Evolutionary conservation across 2,797 vertebrate genomes (phyloP).

Genomic region (Gobionotothen gibberifrons): DNA sequence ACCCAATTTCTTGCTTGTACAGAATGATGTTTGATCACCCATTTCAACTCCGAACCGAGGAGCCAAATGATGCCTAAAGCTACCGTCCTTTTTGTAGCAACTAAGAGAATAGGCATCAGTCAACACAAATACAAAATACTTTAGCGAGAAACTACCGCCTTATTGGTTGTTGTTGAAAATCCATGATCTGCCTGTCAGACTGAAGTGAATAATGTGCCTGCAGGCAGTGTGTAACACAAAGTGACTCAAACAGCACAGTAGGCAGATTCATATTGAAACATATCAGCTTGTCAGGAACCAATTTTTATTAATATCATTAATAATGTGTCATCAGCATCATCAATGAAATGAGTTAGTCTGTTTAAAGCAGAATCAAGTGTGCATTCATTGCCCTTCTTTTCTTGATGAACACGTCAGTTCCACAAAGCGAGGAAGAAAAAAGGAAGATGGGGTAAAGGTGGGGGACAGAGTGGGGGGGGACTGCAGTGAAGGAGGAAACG

Average conservation of each 20-base stretch:
- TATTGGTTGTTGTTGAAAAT: background rate
- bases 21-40: background rate
- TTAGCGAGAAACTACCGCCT: background rate
- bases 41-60: background rate
- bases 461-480: constrained; percentile 62
- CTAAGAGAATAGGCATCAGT: background rate
- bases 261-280: constrained; percentile 80
- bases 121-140: background rate
- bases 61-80: background rate
- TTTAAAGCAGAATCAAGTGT: constrained; percentile 86
- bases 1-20: background rate
- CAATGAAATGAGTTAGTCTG: constrained; percentile 87
- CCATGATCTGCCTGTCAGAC: no score
- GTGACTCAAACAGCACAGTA: constrained; percentile 68
- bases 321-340: constrained; percentile 86
- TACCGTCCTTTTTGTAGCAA: background rate
- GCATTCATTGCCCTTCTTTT: constrained; percentile 86
- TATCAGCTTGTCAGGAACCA: constrained; percentile 85
- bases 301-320: constrained; percentile 86
- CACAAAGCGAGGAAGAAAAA: constrained; percentile 89
- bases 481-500: constrained; percentile 84
- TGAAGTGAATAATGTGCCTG: background rate
- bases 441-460: constrained; percentile 48
- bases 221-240: background rate
- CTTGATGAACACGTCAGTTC: constrained; percentile 88